A percentile compares a stretch with the other conserved stretches of the same genome.
Conservation (phyloP, 1,140 invertebrate species). For the Anthonomus grandis region DNA sequence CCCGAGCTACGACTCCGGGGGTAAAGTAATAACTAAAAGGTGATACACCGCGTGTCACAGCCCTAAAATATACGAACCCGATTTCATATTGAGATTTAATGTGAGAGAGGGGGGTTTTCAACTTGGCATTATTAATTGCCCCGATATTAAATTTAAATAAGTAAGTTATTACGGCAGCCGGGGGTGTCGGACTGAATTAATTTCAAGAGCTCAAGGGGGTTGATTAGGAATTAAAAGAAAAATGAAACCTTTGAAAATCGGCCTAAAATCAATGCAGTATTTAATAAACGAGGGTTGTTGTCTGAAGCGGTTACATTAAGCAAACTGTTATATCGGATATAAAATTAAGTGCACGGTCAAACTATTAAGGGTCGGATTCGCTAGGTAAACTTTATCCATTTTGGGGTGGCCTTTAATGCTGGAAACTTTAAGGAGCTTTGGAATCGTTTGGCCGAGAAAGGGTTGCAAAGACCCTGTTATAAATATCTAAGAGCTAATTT, state of each 20-base stretch:
- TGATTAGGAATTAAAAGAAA: too few relatives aligned
- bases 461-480: slow-evolving; percentile 25
- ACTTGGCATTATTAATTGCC: slow-evolving; percentile 15
- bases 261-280: slow-evolving; percentile 8
- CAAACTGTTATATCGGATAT: slow-evolving; percentile 24
- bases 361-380: slow-evolving; percentile 20
- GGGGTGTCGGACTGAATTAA: too few relatives aligned
- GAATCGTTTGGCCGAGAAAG: slow-evolving; percentile 19
- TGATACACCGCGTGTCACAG: slow-evolving; percentile 17
- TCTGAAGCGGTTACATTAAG: slow-evolving; percentile 11
- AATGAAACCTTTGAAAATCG: slow-evolving; percentile 7
- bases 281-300: slow-evolving; percentile 15
- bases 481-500: slow-evolving; percentile 25
- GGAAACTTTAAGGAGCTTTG: slow-evolving; percentile 19
- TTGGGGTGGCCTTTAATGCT: slow-evolving; percentile 15
- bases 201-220: too few relatives aligned
- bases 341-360: slow-evolving; percentile 25
- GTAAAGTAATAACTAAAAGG: slow-evolving; percentile 17
- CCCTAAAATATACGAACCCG: slow-evolving; percentile 17
- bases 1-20: too few relatives aligned
- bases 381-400: slow-evolving; percentile 23
- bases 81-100: slow-evolving; percentile 20
- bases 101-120: neutral
- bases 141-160: slow-evolving; percentile 21
- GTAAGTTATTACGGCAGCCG: slow-evolving; percentile 14